These are phyloP conservation scores for Gadus macrocephalus DNA, from an alignment of 2,113 vertebrate species.

Conservation along the genomic window DNA sequence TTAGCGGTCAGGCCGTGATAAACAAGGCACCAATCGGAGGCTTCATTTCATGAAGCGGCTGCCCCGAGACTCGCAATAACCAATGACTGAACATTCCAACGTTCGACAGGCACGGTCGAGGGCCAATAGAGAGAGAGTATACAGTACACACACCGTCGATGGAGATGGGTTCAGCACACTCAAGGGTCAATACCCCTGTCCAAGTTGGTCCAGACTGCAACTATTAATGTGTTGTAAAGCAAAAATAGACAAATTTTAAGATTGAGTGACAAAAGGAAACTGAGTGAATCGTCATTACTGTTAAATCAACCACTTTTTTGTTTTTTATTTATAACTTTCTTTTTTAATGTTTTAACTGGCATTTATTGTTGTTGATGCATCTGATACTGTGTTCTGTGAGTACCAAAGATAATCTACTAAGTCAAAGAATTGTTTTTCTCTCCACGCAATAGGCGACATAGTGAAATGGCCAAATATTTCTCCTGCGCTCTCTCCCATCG, in stretches of 20 bases:
- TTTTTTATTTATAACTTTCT: background rate
- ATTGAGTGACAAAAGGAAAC: no score
- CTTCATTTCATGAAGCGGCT: background rate
- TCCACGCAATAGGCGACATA: background rate
- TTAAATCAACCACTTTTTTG: constrained; percentile 15
- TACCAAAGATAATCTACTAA: background rate
- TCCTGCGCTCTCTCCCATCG: background rate
- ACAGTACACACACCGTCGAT: background rate
- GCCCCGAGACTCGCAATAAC: background rate
- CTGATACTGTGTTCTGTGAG: background rate
- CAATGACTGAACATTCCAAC: background rate
- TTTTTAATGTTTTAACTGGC: background rate
- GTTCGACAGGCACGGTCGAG: constrained; percentile 17
- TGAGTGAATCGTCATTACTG: background rate
- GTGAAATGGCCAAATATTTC: background rate
- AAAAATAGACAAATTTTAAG: no score
- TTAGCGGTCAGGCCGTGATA: background rate
- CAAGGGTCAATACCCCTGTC: no score
- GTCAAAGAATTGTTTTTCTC: background rate
- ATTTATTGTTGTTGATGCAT: constrained; percentile 28
- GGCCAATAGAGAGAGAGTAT: constrained; percentile 32
- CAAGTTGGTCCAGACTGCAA: no score
- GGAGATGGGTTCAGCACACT: no score
- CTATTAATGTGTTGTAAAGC: no score
- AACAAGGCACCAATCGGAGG: background rate